A percentile compares a stretch with the other conserved stretches of the same genome.
Conservation (phyloP, 2,113 vertebrate species). For the Prunella fulvescens region DNA sequence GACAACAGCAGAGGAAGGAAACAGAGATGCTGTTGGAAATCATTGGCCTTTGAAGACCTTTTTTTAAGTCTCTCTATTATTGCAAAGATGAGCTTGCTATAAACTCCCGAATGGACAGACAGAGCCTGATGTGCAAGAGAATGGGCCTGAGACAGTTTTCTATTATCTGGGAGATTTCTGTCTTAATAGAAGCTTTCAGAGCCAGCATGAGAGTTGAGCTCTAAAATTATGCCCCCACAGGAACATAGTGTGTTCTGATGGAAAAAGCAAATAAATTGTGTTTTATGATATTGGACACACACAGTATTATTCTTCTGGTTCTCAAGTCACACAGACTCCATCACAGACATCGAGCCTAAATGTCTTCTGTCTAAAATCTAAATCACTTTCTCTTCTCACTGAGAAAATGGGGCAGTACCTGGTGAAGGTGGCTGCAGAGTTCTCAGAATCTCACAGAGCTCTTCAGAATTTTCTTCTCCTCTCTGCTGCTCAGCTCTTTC, state of each 20-base stretch:
- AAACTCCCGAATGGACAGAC: not conserved
- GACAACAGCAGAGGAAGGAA: not conserved
- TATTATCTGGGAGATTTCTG: slow-evolving; percentile 37
- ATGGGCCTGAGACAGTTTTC: not conserved
- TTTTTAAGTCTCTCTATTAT: slow-evolving; percentile 1
- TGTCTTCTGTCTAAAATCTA: not conserved
- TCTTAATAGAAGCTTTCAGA: slow-evolving; percentile 46
- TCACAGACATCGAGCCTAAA: not conserved
- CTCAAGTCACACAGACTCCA: not conserved
- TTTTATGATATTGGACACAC: slow-evolving; percentile 4
- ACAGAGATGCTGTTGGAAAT: not conserved
- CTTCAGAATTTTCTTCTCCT: not conserved
- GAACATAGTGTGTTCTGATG: slow-evolving; percentile 1
- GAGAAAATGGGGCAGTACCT: not conserved
- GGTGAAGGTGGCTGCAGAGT: not conserved
- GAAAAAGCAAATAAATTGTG: slow-evolving; percentile 49
- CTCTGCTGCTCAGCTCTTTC: not conserved
- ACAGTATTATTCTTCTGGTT: not conserved
- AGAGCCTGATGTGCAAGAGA: not conserved
- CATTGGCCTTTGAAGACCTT: slow-evolving; percentile 14
- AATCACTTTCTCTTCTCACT: not conserved
- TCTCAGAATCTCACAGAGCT: not conserved
- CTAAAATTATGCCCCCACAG: not conserved
- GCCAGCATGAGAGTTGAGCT: not conserved
- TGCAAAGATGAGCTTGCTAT: slow-evolving; percentile 29